These are phyloP conservation scores for Acipenser transmontanus DNA, from an alignment of 2,797 vertebrate genomes.

Conservation along the genomic window DNA sequence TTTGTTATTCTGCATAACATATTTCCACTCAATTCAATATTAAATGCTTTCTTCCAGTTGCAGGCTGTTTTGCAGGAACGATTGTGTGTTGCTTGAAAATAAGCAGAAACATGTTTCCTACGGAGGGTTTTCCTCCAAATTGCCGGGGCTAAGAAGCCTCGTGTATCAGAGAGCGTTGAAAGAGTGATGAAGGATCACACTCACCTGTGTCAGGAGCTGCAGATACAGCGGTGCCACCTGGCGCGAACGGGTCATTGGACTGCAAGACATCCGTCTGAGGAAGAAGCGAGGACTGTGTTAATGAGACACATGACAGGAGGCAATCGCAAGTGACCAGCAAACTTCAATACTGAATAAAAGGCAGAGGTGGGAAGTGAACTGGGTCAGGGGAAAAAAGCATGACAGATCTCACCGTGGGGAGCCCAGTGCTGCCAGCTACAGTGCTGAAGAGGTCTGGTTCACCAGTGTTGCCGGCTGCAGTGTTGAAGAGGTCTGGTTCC, in stretches of 20 bases:
- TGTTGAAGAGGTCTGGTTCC: no score
- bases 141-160: not conserved
- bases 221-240: slow-evolving; percentile 81
- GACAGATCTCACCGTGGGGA: slow-evolving; percentile 16
- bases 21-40: no score
- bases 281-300: slow-evolving; percentile 18
- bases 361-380: slow-evolving; percentile 17
- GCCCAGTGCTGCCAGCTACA: slow-evolving; percentile 25
- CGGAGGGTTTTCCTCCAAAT: slow-evolving; percentile 18
- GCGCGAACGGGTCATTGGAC: slow-evolving; percentile 91
- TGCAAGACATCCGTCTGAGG: slow-evolving; percentile 69
- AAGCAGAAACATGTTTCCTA: no score
- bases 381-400: not conserved
- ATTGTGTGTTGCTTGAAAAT: no score
- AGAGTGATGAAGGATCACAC: slow-evolving; percentile 2
- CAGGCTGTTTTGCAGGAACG: not conserved
- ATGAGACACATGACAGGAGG: not conserved
- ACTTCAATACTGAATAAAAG: not conserved
- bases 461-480: no score
- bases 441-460: slow-evolving; percentile 45
- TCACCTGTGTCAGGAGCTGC: slow-evolving; percentile 77
- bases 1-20: no score
- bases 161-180: no score
- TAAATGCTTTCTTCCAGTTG: no score
- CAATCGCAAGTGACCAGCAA: not conserved